Conservation (phyloP, 1,140 invertebrate genomes). For the Melitaea cinxia region DNA sequence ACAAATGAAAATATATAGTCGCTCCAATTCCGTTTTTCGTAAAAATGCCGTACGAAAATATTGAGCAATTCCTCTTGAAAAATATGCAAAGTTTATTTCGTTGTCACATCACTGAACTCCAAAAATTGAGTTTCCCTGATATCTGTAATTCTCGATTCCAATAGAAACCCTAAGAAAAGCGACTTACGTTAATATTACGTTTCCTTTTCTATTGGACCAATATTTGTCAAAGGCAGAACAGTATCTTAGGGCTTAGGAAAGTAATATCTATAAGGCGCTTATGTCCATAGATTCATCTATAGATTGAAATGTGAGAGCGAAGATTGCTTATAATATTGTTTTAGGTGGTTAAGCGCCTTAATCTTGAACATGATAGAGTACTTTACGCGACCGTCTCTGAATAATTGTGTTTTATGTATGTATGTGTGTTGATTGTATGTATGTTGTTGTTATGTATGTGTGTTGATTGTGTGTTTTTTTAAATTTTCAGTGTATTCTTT, state of each 20-base stretch:
- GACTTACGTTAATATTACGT: slow-evolving; percentile 15
- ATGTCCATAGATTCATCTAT: slow-evolving; percentile 9
- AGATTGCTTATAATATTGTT: slow-evolving; percentile 9
- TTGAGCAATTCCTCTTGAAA: background rate
- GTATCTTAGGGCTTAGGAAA: slow-evolving; percentile 9
- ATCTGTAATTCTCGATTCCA: background rate
- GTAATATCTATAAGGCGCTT: slow-evolving; percentile 24
- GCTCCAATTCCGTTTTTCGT: no score
- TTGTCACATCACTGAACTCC: background rate
- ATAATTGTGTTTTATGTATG: no score
- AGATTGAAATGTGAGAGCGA: background rate
- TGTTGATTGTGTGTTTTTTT: no score
- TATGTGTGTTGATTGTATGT: no score
- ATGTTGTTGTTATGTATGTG: no score
- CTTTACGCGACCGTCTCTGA: background rate
- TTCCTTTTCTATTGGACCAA: slow-evolving; percentile 15
- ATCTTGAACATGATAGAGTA: background rate
- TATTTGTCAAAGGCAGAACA: slow-evolving; percentile 22
- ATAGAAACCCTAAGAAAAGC: slow-evolving; percentile 5
- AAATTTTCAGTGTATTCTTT: no score
- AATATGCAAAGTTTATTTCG: background rate
- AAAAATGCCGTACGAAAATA: background rate
- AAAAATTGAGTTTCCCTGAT: background rate
- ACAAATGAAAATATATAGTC: no score
- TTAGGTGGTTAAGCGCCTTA: background rate